A percentile compares a stretch with the other conserved stretches of the same genome.
Evolutionary conservation across 2,888 invertebrate species (phyloP).

Genomic region (Adineta ricciae): DNA sequence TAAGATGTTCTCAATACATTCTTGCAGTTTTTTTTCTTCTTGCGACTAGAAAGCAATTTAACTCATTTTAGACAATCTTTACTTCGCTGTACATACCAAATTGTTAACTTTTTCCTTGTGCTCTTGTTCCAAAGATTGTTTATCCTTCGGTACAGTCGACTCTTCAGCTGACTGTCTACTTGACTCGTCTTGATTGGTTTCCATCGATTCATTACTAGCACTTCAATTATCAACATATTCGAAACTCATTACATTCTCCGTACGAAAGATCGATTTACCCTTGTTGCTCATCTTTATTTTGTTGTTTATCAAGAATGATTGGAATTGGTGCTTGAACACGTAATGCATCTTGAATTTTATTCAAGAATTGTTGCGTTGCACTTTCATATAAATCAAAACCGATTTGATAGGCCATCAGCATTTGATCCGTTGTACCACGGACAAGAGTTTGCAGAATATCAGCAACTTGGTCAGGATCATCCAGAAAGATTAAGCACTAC

Average conservation of each 20-base stretch:
- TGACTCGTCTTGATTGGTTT: slow-evolving; percentile 16
- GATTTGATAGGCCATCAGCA: slow-evolving; percentile 94
- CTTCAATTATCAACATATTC: neutral
- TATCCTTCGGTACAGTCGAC: slow-evolving; percentile 54
- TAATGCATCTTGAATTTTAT: slow-evolving; percentile 30
- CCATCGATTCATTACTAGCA: neutral
- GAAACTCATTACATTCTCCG: neutral
- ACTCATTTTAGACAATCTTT: neutral
- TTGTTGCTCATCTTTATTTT: slow-evolving; percentile 6
- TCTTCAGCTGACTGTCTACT: neutral
- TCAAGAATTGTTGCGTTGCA: slow-evolving; percentile 88
- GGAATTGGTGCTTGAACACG: slow-evolving; percentile 18
- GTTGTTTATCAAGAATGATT: neutral
- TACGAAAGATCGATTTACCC: neutral
- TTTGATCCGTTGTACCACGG: slow-evolving; percentile 59
- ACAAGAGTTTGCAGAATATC: slow-evolving; percentile 80
- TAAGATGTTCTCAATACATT: slow-evolving; percentile 73
- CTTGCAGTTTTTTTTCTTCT: slow-evolving; percentile 34
- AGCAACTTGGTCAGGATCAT: slow-evolving; percentile 82
- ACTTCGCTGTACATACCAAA: neutral
- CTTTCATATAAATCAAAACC: slow-evolving; percentile 97
- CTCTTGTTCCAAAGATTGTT: slow-evolving; percentile 33
- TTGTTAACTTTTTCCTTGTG: slow-evolving; percentile 35
- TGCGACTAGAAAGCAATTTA: neutral
- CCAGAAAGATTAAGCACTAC: slow-evolving; percentile 87